These are phyloP conservation scores for Penelope pileata DNA, from an alignment of 2,113 vertebrate species.

Conservation along the genomic window DNA sequence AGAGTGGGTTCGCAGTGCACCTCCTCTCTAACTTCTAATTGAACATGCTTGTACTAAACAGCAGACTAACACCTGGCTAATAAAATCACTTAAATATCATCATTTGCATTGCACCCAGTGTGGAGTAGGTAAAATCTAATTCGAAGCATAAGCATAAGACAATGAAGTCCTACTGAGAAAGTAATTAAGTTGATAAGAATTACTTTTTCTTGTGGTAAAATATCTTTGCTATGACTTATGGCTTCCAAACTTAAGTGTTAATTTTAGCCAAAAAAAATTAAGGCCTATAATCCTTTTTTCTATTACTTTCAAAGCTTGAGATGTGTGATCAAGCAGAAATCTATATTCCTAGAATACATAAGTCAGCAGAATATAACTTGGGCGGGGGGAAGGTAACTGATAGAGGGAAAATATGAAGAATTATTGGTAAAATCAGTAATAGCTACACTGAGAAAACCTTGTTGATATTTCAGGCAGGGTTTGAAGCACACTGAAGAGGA, in stretches of 20 bases:
- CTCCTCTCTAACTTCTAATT: no score
- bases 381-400: not conserved
- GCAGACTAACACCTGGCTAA: rapidly evolving
- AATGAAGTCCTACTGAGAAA: not conserved
- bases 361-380: not conserved
- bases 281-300: not conserved
- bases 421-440: not conserved
- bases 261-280: not conserved
- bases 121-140: not conserved
- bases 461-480: not conserved
- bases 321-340: not conserved
- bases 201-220: not conserved
- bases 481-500: not conserved
- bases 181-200: not conserved
- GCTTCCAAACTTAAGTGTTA: not conserved
- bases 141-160: not conserved
- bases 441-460: not conserved
- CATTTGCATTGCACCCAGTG: not conserved
- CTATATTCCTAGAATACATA: not conserved
- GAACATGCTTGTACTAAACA: not conserved
- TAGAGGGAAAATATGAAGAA: not conserved
- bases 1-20: not conserved
- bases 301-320: not conserved
- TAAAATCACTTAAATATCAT: not conserved
- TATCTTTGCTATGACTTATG: not conserved